Conservation (phyloP, 2,113 vertebrate genomes). For the Pundamilia nyererei region DNA sequence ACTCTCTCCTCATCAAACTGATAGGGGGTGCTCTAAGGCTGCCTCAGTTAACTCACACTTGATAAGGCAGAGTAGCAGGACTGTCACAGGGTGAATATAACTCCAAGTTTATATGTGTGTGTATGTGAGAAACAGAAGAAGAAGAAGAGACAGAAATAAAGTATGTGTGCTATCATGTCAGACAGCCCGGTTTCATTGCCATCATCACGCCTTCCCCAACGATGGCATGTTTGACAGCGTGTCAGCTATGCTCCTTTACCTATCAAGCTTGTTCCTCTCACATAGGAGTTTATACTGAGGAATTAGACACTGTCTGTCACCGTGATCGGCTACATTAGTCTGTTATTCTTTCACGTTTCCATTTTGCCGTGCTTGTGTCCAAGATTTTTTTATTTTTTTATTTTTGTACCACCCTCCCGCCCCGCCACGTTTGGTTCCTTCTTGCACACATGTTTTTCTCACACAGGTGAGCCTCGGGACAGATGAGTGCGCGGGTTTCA, state of each 20-base stretch:
- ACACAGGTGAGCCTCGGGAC: slow-evolving; percentile 44
- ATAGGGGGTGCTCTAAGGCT: slow-evolving; percentile 79
- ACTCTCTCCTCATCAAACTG: slow-evolving; percentile 59
- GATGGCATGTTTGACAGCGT: slow-evolving; percentile 52
- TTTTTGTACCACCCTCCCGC: not conserved
- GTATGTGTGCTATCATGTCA: slow-evolving; percentile 30
- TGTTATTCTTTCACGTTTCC: slow-evolving; percentile 15
- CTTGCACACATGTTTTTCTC: slow-evolving; percentile 31
- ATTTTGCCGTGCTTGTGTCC: slow-evolving; percentile 25
- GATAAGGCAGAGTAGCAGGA: slow-evolving; percentile 44
- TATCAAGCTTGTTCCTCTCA: slow-evolving; percentile 45
- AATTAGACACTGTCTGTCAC: slow-evolving; percentile 55
- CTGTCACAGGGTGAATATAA: slow-evolving; percentile 26
- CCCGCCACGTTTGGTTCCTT: not conserved
- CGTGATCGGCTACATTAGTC: slow-evolving; percentile 9
- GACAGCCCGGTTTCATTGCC: slow-evolving; percentile 45
- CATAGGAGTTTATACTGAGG: slow-evolving; percentile 40
- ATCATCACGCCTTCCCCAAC: slow-evolving; percentile 34
- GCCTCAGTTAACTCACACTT: slow-evolving; percentile 50
- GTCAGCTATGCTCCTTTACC: slow-evolving; percentile 40
- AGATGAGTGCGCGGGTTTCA: slow-evolving; percentile 25
- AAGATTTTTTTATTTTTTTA: not conserved
- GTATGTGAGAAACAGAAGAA: not conserved
- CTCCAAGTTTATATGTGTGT: not conserved
- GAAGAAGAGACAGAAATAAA: slow-evolving; percentile 24